Conservation (phyloP, 1,140 invertebrate species). For the Batillaria attramentaria region DNA sequence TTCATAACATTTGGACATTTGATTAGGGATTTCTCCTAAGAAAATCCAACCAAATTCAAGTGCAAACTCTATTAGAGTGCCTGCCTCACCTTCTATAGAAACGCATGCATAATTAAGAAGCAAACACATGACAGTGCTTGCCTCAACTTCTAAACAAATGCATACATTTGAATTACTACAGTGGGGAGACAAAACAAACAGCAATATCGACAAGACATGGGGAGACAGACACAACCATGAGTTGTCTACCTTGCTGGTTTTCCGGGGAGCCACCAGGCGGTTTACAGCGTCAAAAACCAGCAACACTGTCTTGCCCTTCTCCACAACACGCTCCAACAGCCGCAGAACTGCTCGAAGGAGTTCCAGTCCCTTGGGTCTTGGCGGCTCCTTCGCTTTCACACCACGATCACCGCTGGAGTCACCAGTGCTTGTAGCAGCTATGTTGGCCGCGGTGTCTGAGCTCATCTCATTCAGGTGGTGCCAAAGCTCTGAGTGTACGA, state of each 20-base stretch:
- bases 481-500: conserved; percentile 12
- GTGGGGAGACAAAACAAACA: no score
- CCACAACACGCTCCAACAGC: conserved; percentile 12
- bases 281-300: conserved; percentile 26
- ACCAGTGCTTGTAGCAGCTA: background rate
- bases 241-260: conserved; percentile 21
- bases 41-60: no score
- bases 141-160: no score
- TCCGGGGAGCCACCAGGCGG: conserved; percentile 14
- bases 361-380: conserved; percentile 14
- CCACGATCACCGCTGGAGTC: background rate
- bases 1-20: no score
- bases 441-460: no score
- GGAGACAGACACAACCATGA: no score
- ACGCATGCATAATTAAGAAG: background rate
- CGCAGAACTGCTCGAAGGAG: conserved; percentile 6
- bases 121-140: no score
- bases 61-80: no score
- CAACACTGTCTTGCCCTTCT: background rate
- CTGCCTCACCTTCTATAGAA: background rate
- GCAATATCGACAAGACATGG: no score
- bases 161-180: no score
- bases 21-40: no score
- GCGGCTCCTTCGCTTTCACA: background rate
- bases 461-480: background rate